Percentiles rank a stretch among this genome's conserved stretches.
phyloP scores from a whole-genome alignment of 35 echinoderm and acorn worm species.

The Apostichopus californicus region DNA sequence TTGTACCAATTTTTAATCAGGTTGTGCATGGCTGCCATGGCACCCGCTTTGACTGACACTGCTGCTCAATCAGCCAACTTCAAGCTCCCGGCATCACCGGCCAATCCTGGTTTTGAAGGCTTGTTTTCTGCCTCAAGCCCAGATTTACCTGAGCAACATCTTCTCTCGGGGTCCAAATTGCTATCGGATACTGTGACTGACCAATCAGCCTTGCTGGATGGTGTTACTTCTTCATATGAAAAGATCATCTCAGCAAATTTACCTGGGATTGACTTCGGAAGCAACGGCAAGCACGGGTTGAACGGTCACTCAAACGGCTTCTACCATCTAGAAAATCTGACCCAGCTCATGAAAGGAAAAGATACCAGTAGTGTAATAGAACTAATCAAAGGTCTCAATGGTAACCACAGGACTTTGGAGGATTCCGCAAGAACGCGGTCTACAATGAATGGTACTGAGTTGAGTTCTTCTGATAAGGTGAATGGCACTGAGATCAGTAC shows the following conservation, averaged over 20 bases:
- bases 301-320: slow-evolving; percentile 33
- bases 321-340: slow-evolving; percentile 33
- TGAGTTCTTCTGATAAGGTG: slow-evolving; percentile 36
- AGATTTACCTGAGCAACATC: slow-evolving; percentile 66
- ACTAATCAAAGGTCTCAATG: slow-evolving; percentile 35
- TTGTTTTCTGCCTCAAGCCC: slow-evolving; percentile 77
- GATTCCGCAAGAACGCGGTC: slow-evolving; percentile 42
- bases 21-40: slow-evolving; percentile 99
- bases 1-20: slow-evolving; percentile 58
- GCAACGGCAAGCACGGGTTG: neutral
- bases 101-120: slow-evolving; percentile 70
- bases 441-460: slow-evolving; percentile 51
- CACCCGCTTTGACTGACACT: slow-evolving; percentile 98
- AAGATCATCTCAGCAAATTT: slow-evolving; percentile 11
- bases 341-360: slow-evolving; percentile 47
- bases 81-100: slow-evolving; percentile 94
- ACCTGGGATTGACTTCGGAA: neutral
- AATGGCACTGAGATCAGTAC: slow-evolving; percentile 28
- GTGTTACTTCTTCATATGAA: neutral
- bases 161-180: neutral
- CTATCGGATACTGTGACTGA: neutral
- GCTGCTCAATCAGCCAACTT: slow-evolving; percentile 93
- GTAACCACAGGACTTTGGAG: slow-evolving; percentile 19
- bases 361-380: slow-evolving; percentile 43
- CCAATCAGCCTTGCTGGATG: slow-evolving; percentile 1